phyloP scores from a whole-genome alignment of 1,140 invertebrate species.

The Drosophila bipectinata region DNA sequence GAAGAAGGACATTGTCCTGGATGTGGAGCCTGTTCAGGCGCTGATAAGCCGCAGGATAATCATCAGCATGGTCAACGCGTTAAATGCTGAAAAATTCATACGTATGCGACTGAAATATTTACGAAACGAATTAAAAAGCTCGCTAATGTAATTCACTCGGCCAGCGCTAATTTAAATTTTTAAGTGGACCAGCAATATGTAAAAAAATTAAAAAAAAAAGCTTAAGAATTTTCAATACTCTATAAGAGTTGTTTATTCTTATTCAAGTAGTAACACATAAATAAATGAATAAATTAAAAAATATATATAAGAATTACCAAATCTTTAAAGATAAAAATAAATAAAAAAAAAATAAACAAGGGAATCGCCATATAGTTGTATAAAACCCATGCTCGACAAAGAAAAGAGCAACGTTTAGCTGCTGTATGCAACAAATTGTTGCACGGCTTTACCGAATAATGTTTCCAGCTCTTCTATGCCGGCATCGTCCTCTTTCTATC shows the following conservation, averaged over 20 bases:
- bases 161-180: constrained; percentile 74
- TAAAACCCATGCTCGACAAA: not conserved
- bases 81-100: constrained; percentile 72
- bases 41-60: constrained; percentile 76
- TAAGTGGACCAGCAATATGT: constrained; percentile 56
- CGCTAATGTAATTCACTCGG: constrained; percentile 64
- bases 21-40: constrained; percentile 26
- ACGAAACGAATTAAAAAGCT: constrained; percentile 69
- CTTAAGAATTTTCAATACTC: not conserved
- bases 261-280: too few relatives aligned
- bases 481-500: not conserved
- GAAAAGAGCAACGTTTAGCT: constrained; percentile 59
- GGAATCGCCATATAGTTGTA: not conserved
- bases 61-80: constrained; percentile 59
- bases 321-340: too few relatives aligned
- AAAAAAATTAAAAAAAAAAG: constrained; percentile 17
- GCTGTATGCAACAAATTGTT: constrained; percentile 74
- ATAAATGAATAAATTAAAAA: not conserved
- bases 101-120: constrained; percentile 58
- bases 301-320: not conserved
- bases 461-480: constrained; percentile 21
- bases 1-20: constrained; percentile 3
- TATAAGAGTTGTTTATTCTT: too few relatives aligned
- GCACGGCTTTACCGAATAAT: constrained; percentile 63
- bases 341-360: too few relatives aligned